These are phyloP conservation scores for Pelusios castaneus DNA, from an alignment of 2,113 vertebrate species.

Conservation along the genomic window DNA sequence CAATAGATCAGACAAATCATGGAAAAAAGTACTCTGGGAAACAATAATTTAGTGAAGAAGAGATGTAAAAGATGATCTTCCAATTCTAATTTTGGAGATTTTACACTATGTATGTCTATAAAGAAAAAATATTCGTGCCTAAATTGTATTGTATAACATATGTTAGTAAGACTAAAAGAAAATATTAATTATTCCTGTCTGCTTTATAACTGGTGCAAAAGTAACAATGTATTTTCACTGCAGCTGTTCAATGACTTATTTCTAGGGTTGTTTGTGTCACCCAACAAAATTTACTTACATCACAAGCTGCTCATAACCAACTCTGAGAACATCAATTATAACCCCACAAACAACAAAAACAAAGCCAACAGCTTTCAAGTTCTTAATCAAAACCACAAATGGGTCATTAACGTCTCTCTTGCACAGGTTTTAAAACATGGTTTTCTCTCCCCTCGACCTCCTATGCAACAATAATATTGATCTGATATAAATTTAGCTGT, in stretches of 20 bases:
- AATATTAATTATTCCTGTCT: background rate
- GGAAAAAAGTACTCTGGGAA: background rate
- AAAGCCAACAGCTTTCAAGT: constrained; percentile 8
- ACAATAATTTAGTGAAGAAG: background rate
- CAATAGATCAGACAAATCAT: background rate
- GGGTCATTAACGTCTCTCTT: accelerated
- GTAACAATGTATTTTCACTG: background rate
- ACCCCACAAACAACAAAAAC: background rate
- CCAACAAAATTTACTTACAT: constrained; percentile 17
- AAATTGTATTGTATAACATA: background rate
- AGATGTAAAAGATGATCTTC: background rate
- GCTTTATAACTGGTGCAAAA: background rate
- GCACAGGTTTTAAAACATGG: background rate
- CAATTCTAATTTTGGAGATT: background rate
- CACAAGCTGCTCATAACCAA: background rate
- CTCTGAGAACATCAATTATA: constrained; percentile 36
- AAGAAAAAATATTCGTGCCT: background rate
- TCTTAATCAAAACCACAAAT: background rate
- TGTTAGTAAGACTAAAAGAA: background rate
- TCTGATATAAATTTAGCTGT: background rate
- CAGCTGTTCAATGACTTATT: constrained; percentile 26
- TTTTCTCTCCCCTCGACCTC: background rate
- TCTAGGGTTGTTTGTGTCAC: constrained; percentile 40
- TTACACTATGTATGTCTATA: background rate
- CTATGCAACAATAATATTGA: background rate